Evolutionary conservation across 1,140 invertebrate species (phyloP).

Genomic region (Oryctes rhinoceros): DNA sequence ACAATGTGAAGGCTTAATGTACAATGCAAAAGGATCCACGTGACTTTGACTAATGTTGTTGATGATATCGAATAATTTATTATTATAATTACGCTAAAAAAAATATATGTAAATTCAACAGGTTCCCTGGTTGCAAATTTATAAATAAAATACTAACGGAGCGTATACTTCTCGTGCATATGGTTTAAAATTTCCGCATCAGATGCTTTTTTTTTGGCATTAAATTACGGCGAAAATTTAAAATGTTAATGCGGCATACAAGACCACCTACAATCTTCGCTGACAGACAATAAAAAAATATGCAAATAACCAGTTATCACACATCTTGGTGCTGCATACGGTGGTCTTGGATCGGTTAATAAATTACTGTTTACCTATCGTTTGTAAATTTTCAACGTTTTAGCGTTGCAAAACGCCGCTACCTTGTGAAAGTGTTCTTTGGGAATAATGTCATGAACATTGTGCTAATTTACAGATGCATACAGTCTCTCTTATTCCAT

Average conservation of each 20-base stretch:
- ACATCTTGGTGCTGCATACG: background rate
- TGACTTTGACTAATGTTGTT: no score
- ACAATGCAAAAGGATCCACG: no score
- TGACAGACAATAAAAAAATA: constrained; percentile 19
- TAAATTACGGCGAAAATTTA: constrained; percentile 12
- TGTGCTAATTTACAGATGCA: no score
- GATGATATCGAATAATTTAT: background rate
- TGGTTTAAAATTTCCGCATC: constrained; percentile 18
- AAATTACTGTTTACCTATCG: background rate
- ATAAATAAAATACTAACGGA: constrained; percentile 27
- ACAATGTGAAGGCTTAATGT: no score
- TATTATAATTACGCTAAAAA: background rate
- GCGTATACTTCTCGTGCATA: background rate
- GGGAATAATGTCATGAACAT: no score
- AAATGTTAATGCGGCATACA: constrained; percentile 18
- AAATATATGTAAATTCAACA: constrained; percentile 25
- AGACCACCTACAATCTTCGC: constrained; percentile 19
- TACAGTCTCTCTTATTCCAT: no score
- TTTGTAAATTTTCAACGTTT: background rate
- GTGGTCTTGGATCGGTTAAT: background rate
- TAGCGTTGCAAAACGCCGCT: background rate
- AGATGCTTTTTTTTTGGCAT: constrained; percentile 21
- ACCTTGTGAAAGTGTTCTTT: background rate
- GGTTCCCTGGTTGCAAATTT: background rate
- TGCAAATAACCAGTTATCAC: constrained; percentile 31